These are phyloP conservation scores for Nerophis lumbriciformis DNA, from an alignment of 2,113 vertebrate genomes.

Conservation along the genomic window DNA sequence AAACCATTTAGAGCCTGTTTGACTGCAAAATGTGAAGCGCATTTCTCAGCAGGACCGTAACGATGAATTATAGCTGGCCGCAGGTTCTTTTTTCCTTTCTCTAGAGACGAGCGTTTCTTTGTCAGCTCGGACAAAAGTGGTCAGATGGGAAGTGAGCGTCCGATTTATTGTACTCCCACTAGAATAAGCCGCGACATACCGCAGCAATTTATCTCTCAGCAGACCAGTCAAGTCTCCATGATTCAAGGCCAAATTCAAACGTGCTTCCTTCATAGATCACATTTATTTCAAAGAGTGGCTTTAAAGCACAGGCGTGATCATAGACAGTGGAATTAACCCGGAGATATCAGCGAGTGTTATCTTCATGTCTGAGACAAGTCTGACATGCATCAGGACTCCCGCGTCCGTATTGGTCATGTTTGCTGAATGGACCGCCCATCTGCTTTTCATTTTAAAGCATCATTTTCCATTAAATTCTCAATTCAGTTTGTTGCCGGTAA, in stretches of 20 bases:
- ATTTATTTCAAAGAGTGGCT: neutral
- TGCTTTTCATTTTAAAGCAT: slow-evolving; percentile 53
- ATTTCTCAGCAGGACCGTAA: slow-evolving; percentile 43
- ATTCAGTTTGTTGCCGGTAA: slow-evolving; percentile 39
- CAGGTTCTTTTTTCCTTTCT: too few species aligned
- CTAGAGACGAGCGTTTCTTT: too few species aligned
- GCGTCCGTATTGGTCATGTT: too few species aligned
- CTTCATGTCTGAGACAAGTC: slow-evolving; percentile 37
- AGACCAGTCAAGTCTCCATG: slow-evolving; percentile 23
- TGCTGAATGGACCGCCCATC: slow-evolving; percentile 24
- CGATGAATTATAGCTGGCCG: slow-evolving; percentile 42
- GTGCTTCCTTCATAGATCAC: neutral
- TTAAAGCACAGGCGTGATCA: slow-evolving; percentile 17
- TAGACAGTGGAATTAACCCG: slow-evolving; percentile 12
- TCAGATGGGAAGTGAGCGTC: slow-evolving; percentile 21
- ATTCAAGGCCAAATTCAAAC: slow-evolving; percentile 18
- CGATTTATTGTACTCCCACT: slow-evolving; percentile 38
- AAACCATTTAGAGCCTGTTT: slow-evolving; percentile 15
- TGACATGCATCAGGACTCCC: slow-evolving; percentile 14
- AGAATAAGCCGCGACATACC: slow-evolving; percentile 37
- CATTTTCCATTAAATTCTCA: slow-evolving; percentile 47
- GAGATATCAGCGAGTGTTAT: slow-evolving; percentile 26
- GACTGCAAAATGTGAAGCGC: slow-evolving; percentile 42
- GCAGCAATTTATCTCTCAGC: slow-evolving; percentile 31
- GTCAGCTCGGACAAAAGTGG: too few species aligned